Evolutionary conservation across 1,140 invertebrate genomes (phyloP), one percentile per base, ranked within the genome.

Genomic region (Temnothorax curvispinosus): DNA sequence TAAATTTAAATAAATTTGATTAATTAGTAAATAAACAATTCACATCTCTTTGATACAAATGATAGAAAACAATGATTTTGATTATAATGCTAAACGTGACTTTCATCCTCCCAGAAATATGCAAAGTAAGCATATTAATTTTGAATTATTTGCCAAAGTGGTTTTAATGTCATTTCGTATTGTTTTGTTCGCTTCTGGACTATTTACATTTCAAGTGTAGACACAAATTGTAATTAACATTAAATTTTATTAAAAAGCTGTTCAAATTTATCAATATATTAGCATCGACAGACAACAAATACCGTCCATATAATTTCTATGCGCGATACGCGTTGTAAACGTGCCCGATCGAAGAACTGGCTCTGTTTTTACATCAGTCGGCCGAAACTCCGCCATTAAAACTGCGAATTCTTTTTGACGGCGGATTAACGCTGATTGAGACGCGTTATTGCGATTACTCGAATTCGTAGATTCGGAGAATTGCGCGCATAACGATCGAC

Each of bases 361-460:
- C 35, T 64, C 13, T 60, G 2, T 11, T 81, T 58, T 74, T 54
- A 52, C 52, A 44, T 6, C 56, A 21, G 32, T 13, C 1, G n/a
- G 38, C 0, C 3, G 9, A 60, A 67, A 56, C 2, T 62, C 35
- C 13, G 47, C 62, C 72, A 47, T 69, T 89, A 85, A 85, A 89
- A 82, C 38, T 58, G 44, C 47, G 21, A 69, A 76, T 86, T 86
- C 74, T 65, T 78, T 35, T 74, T 27, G 44, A 67, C 58, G 60
- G 54, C 38, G 76, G 71, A 89, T 87, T 89, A 86, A 72, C 87
- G 41, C 41, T 62, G 84, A 85, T 89, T 87, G 76, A 75, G 77
- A 56, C 69, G 80, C 54, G 80, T 84, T 84, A 89, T 89, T 89
- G 85, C 77, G 88, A 90, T 90, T 85, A 87, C 78, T 85, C 84